Base-by-base conservation (phyloP, 2,888 invertebrate genomes). In the Caenorhabditis uteleia region DNA sequence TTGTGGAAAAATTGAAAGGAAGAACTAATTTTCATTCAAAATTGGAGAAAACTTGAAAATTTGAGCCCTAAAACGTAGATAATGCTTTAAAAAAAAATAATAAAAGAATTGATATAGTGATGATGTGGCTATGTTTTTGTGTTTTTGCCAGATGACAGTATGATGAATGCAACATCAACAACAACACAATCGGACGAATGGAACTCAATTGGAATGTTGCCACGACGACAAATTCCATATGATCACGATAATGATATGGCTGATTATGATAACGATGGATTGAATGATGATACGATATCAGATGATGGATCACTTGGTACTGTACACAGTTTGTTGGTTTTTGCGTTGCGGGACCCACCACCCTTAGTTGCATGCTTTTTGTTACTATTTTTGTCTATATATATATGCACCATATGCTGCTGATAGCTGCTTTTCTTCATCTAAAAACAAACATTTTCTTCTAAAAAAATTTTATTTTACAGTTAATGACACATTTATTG, bases 401-500 rank as follows among this genome's bases (percentile, higher is more conserved):
- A 16, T 18, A 16, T n/a, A n/a, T n/a, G n/a, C n/a, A n/a, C n/a
- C n/a, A n/a, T n/a, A n/a, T n/a, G n/a, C n/a, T n/a, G n/a, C n/a
- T n/a, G n/a, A n/a, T n/a, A n/a, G n/a, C n/a, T n/a, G n/a, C n/a
- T n/a, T n/a, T n/a, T n/a, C n/a, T n/a, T n/a, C n/a, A n/a, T n/a
- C n/a, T n/a, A n/a, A n/a, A n/a, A n/a, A n/a, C n/a, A n/a, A n/a
- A 34, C 20, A 12, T 20, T 31, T 10, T 16, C n/a, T 20, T 23
- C 6, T 7, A 10, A 36, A 14, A 39, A 27, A 31, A 8, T 47
- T 47, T 26, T 25, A 29, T 43, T 66, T 80, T 85, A 85, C 90
- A 97, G 97, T 95, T 88, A 97, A 95, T 88, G 97, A 97, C 90
- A 95, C 95, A 88, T 97, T 95, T 88, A 97, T 95, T 86, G 97